Base-by-base conservation (phyloP, 2,888 invertebrate species). In the Sarcophaga caerulescens region DNA sequence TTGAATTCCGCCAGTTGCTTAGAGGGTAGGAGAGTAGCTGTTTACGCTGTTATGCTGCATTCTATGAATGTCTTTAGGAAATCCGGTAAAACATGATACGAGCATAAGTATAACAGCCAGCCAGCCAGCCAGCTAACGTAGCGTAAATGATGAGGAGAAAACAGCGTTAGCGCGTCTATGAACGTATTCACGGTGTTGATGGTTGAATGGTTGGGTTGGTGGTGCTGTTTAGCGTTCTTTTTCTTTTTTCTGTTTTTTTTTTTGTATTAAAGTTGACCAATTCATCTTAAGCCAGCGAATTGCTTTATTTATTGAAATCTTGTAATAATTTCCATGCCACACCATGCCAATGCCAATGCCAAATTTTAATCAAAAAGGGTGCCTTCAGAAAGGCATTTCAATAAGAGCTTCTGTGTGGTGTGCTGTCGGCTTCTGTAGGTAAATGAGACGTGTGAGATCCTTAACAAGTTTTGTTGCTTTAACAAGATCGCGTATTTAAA, bases 71-170 rank as follows among this genome's bases (percentile, higher is more conserved):
- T 86, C 86, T 84, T 86, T 77, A 86, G 86, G 86, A 86, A 86
- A 86, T 86, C 86, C 86, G 86, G 86, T 86, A 86, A 83, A 83
- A 86, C 83, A 86, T 86, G 86, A 86, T 75, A 86, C 83, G 74
- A 70, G 65, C 74, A 81, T 69, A 44, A 19, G 81, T 65, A 57
- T 23, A 70, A 69, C 25, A 57, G 21, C 70, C 59, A 71, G 44
- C n/a, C 25, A 57, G 21, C 70, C 59, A 71, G 44, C n/a, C 71
- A 76, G n/a, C 35, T 35, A 35, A 35, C 35, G 10, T 35, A 10
- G 35, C 35, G 35, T 35, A 35, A 35, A 80, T 57, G 23, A 35
- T 17, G 75, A 75, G 57, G 60, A 47, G 60, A 47, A 19, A 66
- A 70, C 75, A 21, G 23, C 23, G 45, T 35, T 25, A 59, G 60